Conservation (phyloP, 1,140 invertebrate species). For the Drosophila lowei region DNA sequence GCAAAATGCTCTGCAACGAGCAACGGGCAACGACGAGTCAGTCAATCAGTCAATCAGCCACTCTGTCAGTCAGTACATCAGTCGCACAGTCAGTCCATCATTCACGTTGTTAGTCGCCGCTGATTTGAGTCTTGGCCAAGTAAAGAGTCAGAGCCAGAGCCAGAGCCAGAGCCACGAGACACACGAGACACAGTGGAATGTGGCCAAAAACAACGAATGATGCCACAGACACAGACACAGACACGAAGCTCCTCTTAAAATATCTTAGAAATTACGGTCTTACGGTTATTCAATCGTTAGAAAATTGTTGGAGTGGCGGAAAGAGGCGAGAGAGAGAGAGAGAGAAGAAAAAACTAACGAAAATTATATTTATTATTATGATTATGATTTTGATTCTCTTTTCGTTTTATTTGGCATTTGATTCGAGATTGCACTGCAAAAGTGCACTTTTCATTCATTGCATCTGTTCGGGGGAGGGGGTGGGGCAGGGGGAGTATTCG, state of each 20-base stretch:
- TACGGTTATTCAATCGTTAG: conserved; percentile 43
- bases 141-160: conserved; percentile 7
- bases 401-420: conserved; percentile 10
- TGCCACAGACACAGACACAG: conserved; percentile 18
- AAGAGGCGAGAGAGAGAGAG: too few species aligned
- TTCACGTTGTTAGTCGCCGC: conserved; percentile 4
- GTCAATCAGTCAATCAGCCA: conserved; percentile 32
- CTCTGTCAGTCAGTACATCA: conserved; percentile 27
- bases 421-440: conserved; percentile 1
- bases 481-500: too few species aligned
- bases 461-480: neutral
- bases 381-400: conserved; percentile 20
- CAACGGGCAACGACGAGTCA: neutral
- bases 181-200: conserved; percentile 43
- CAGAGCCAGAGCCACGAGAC: conserved; percentile 28
- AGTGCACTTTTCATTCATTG: conserved; percentile 55
- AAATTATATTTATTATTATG: conserved; percentile 52
- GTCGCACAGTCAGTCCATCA: conserved; percentile 3
- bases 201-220: too few species aligned
- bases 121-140: conserved; percentile 39
- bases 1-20: conserved; percentile 34
- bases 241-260: conserved; percentile 51
- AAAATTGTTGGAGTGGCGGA: neutral
- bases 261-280: conserved; percentile 67
- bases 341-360: conserved; percentile 6